Evolutionary conservation across 2,888 invertebrate species (phyloP).

Genomic region (Drosophila algonquin): DNA sequence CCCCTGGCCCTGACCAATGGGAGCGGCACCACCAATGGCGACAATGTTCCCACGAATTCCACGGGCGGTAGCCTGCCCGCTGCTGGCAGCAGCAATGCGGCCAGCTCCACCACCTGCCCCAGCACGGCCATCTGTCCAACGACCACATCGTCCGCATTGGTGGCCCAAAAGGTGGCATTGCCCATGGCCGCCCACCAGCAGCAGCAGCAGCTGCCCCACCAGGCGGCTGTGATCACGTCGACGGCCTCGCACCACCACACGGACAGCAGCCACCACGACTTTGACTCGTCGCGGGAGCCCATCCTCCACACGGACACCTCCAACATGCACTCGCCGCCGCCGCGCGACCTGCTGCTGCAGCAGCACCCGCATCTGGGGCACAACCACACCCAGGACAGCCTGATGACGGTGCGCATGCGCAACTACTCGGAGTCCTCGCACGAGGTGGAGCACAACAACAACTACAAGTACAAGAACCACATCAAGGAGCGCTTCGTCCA

Average conservation of each 20-base stretch:
- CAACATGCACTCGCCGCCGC: slow-evolving; percentile 82
- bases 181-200: slow-evolving; percentile 61
- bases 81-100: slow-evolving; percentile 50
- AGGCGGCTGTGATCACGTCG: slow-evolving; percentile 83
- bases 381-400: slow-evolving; percentile 75
- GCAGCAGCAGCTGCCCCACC: slow-evolving; percentile 82
- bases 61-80: not conserved
- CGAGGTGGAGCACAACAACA: slow-evolving; percentile 84
- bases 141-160: slow-evolving; percentile 9
- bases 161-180: slow-evolving; percentile 20
- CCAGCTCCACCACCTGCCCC: slow-evolving; percentile 65
- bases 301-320: slow-evolving; percentile 82
- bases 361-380: slow-evolving; percentile 67
- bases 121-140: slow-evolving; percentile 42
- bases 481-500: slow-evolving; percentile 94
- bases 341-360: slow-evolving; percentile 70
- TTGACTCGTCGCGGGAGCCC: slow-evolving; percentile 82
- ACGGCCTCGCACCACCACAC: slow-evolving; percentile 83
- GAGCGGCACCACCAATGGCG: slow-evolving; percentile 1
- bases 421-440: slow-evolving; percentile 84
- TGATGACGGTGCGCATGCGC: slow-evolving; percentile 81
- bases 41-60: slow-evolving; percentile 38
- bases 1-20: slow-evolving; percentile 39
- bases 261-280: slow-evolving; percentile 83
- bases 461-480: slow-evolving; percentile 97